Percentiles rank a stretch among this genome's conserved stretches.
Conservation (phyloP, 2,888 invertebrate genomes). For the Cephus runcator region DNA sequence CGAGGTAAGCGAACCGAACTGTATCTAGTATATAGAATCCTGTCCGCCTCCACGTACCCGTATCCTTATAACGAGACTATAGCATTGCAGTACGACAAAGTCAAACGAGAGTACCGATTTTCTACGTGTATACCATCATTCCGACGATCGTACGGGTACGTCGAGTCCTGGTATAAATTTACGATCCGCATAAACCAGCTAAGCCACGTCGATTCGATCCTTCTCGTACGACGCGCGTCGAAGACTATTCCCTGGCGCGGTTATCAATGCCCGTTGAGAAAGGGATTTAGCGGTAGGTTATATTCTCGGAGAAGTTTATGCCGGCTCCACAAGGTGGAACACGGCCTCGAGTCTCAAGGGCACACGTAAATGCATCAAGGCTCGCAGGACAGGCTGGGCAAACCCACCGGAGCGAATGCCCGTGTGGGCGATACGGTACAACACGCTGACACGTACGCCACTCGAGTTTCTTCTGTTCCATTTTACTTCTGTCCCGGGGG, state of each 20-base stretch:
- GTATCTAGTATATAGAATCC: constrained; percentile 35
- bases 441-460: neutral
- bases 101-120: neutral
- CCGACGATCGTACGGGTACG: neutral
- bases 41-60: constrained; percentile 48
- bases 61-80: neutral
- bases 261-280: neutral
- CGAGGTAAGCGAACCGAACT: constrained; percentile 25
- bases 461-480: neutral
- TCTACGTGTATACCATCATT: neutral
- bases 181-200: neutral
- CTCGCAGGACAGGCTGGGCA: neutral
- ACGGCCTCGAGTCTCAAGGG: constrained; percentile 7
- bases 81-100: neutral
- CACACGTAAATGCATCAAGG: constrained; percentile 2
- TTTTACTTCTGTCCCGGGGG: neutral
- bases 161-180: neutral
- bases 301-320: neutral
- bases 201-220: neutral
- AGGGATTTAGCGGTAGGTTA: neutral
- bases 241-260: neutral
- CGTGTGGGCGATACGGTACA: neutral
- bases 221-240: neutral
- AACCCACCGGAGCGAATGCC: neutral
- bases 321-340: constrained; percentile 3